These are phyloP conservation scores for Galleria mellonella DNA, from an alignment of 1,140 invertebrate genomes.

Conservation along the genomic window DNA sequence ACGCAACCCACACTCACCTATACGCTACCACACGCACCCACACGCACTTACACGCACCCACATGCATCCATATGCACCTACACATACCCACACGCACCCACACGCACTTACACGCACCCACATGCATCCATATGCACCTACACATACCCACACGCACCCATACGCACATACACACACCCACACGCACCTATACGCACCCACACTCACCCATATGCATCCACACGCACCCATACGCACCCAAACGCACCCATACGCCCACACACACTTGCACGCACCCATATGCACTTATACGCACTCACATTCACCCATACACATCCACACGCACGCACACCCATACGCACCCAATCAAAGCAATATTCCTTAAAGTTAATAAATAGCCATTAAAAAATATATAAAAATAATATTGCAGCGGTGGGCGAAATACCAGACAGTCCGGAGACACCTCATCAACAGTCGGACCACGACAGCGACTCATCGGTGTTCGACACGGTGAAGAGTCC, in stretches of 20 bases:
- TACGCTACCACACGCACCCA: background rate
- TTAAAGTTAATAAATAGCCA: too few species aligned
- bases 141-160: background rate
- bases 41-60: background rate
- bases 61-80: background rate
- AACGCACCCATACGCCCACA: background rate
- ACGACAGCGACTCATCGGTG: slow-evolving; percentile 77
- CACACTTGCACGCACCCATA: background rate
- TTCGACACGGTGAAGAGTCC: slow-evolving; percentile 73
- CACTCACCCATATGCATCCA: background rate
- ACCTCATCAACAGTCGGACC: slow-evolving; percentile 66
- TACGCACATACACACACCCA: background rate
- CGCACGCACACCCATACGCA: background rate
- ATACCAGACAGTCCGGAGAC: slow-evolving; percentile 59
- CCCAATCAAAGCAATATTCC: background rate
- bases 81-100: background rate
- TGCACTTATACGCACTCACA: background rate
- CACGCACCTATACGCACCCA: background rate
- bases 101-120: background rate
- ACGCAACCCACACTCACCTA: background rate
- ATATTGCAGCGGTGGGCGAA: slow-evolving; percentile 30
- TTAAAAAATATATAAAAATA: background rate
- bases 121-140: background rate
- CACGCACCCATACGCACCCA: background rate
- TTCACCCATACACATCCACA: background rate